Evolutionary conservation across 2,113 vertebrate species (phyloP).

Genomic region (Galemys pyrenaicus): DNA sequence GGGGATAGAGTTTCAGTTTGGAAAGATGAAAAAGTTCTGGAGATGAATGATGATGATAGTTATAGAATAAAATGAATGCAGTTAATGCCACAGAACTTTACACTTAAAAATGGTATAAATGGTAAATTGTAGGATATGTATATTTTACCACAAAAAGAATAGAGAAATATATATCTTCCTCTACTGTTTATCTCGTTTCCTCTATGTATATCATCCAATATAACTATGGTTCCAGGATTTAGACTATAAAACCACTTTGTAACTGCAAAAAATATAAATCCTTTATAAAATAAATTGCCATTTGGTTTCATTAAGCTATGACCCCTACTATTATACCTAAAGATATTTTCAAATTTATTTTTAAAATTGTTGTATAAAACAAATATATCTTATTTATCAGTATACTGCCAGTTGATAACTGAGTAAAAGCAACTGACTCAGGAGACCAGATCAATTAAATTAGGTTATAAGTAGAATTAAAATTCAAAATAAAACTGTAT

Average conservation of each 20-base stretch:
- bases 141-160: background rate
- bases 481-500: background rate
- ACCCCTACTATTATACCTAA: background rate
- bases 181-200: background rate
- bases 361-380: background rate
- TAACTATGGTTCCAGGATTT: background rate
- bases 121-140: background rate
- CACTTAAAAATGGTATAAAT: background rate
- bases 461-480: conserved; percentile 12
- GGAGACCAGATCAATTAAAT: background rate
- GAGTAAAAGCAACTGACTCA: background rate
- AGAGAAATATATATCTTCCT: background rate
- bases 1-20: too few relatives aligned
- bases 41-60: too few relatives aligned
- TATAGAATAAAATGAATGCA: too few relatives aligned
- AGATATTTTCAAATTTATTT: conserved; percentile 24
- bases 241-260: background rate
- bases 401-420: background rate
- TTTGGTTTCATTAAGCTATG: conserved; percentile 31
- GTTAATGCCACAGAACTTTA: background rate
- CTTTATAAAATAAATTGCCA: background rate
- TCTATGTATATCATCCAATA: background rate
- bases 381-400: background rate
- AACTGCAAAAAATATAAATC: background rate
- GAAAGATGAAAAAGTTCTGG: too few relatives aligned